Base-by-base conservation (phyloP, 1,140 invertebrate genomes). In the Diabrotica undecimpunctata region DNA sequence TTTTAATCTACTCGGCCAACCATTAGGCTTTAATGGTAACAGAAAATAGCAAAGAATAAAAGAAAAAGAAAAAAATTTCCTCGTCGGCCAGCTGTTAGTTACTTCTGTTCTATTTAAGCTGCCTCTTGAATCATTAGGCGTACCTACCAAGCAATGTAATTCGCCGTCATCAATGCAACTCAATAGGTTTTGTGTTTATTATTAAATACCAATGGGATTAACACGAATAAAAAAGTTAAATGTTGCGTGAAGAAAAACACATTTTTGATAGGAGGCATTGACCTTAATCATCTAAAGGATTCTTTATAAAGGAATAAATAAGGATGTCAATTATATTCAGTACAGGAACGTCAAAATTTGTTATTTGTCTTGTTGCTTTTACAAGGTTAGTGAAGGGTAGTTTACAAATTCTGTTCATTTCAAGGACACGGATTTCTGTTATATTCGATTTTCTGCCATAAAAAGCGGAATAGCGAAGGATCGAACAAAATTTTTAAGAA, bases 31-130 rank as follows among this genome's bases (percentile, higher is more conserved):
- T 46, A 46, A 46, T 46, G 41, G 41, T 46, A 46, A 46, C 41
- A 46, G 41, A 46, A n/a, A 46, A 46, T 46, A 46, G 8, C n/a
- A 6, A 46, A 46, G n/a, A n/a, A 46, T 46, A 46, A 46, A 46
- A 46, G 41, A 46, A 46, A 46, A n/a, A 46, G n/a, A 46, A 46
- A 46, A n/a, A 46, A 46, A 46, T 46, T 10, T 46, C 41, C n/a
- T 46, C 41, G 41, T 46, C n/a, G 41, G 41, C 41, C 41, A 46
- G 8, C 41, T 46, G 41, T 46, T n/a, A 8, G 41, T 46, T 10
- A 46, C n/a, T n/a, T 46, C 8, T 10, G 8, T 46, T 8, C 41
- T 46, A 46, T 46, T 46, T 10, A n/a, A 46, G 41, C n/a, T n/a
- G 41, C 3, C 41, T 46, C n/a, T 46, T 10, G n/a, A 46, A 46